A percentile compares a stretch with the other conserved stretches of the same genome.
Conservation (phyloP, 2,888 invertebrate species). For the Clanis bilineata region DNA sequence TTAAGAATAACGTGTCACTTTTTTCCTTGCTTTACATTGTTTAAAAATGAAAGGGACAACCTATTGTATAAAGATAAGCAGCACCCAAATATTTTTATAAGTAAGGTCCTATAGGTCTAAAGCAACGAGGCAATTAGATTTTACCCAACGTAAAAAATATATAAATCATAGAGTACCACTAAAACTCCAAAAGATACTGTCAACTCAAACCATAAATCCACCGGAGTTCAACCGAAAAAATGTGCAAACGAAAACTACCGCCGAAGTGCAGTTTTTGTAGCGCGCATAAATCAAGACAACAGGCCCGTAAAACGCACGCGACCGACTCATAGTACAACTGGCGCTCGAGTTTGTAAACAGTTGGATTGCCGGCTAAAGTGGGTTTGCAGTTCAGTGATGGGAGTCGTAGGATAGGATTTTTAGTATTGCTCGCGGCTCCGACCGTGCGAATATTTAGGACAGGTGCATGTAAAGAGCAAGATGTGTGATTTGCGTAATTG, state of each 20-base stretch:
- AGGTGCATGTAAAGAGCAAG: too few species aligned
- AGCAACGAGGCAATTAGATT: neutral
- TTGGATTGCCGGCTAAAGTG: conserved; percentile 1
- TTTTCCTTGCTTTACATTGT: too few species aligned
- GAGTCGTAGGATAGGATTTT: neutral
- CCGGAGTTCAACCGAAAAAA: conserved; percentile 27
- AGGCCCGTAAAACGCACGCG: conserved; percentile 4
- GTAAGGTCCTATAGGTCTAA: too few species aligned
- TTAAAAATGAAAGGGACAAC: too few species aligned
- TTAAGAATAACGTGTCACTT: too few species aligned
- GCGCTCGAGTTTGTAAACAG: neutral
- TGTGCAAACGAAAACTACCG: conserved; percentile 22
- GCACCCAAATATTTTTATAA: too few species aligned
- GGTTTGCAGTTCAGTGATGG: neutral
- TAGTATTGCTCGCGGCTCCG: too few species aligned
- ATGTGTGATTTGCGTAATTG: too few species aligned
- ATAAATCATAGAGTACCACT: neutral
- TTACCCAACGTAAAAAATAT: too few species aligned
- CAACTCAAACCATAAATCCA: conserved; percentile 26
- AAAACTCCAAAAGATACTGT: neutral
- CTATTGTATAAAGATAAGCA: too few species aligned
- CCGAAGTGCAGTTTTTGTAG: conserved; percentile 25
- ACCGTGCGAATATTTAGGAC: too few species aligned
- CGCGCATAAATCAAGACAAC: conserved; percentile 18
- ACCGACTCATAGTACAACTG: neutral